Evolutionary conservation across 2,797 vertebrate genomes (phyloP).

Genomic region (Enteromius unitaeniatus): DNA sequence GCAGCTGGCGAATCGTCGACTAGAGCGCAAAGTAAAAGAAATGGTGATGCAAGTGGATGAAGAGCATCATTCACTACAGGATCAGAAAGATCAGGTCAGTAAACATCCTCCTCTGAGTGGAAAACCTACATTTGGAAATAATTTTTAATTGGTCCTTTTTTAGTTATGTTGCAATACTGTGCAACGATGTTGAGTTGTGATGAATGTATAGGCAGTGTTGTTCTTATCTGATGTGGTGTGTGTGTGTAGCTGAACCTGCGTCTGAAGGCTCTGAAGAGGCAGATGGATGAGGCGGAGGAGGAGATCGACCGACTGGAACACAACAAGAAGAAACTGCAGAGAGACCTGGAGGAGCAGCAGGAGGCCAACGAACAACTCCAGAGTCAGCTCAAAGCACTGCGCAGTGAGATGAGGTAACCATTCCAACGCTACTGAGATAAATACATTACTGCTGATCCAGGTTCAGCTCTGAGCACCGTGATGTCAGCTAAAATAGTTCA

Average conservation of each 20-base stretch:
- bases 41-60: constrained; percentile 95
- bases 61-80: constrained; percentile 89
- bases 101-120: background rate
- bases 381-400: constrained; percentile 87
- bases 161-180: background rate
- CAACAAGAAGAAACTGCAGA: constrained; percentile 93
- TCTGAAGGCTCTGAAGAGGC: constrained; percentile 94
- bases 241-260: constrained; percentile 89
- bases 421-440: background rate
- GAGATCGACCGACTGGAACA: constrained; percentile 95
- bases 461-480: background rate
- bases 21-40: constrained; percentile 96
- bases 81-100: constrained; percentile 95
- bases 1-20: constrained; percentile 89
- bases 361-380: constrained; percentile 93
- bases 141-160: background rate
- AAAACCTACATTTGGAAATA: background rate
- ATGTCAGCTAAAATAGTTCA: background rate
- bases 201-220: background rate
- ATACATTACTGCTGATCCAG: background rate
- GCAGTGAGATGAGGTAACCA: constrained; percentile 86
- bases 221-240: background rate
- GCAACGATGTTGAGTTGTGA: background rate
- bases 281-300: constrained; percentile 95
- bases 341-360: constrained; percentile 94